Percentiles rank a stretch among this genome's conserved stretches.
Conservation (phyloP, 2,888 invertebrate genomes). For the Sympetrum striolatum region DNA sequence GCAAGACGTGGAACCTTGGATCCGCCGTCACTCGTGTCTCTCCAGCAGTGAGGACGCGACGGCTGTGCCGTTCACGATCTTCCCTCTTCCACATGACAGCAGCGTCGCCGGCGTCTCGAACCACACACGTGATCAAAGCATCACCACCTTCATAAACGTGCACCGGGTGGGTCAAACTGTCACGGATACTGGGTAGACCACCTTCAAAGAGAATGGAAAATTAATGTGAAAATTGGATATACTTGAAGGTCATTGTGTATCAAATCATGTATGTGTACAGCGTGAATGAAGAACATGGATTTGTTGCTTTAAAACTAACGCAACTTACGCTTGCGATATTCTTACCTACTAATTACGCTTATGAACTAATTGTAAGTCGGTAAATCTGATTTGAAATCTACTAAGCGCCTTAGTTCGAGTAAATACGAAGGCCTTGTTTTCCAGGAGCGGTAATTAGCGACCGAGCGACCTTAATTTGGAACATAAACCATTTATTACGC, state of each 20-base stretch:
- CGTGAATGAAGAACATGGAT: too few relatives aligned
- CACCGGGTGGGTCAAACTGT: slow-evolving; percentile 61
- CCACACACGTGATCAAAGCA: slow-evolving; percentile 81
- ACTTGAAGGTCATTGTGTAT: background rate
- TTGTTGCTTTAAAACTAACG: too few relatives aligned
- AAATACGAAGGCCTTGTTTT: too few relatives aligned
- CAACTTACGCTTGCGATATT: too few relatives aligned
- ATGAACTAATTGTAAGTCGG: too few relatives aligned
- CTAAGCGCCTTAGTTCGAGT: too few relatives aligned
- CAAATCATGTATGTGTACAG: background rate
- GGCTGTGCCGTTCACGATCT: slow-evolving; percentile 64
- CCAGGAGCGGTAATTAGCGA: too few relatives aligned
- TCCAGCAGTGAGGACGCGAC: slow-evolving; percentile 73
- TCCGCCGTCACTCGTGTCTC: slow-evolving; percentile 78
- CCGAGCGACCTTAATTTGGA: too few relatives aligned
- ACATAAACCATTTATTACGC: too few relatives aligned
- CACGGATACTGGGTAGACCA: slow-evolving; percentile 61
- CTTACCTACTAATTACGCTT: too few relatives aligned
- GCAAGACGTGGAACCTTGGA: slow-evolving; percentile 73
- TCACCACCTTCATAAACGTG: slow-evolving; percentile 76
- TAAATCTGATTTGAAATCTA: too few relatives aligned
- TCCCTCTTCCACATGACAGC: slow-evolving; percentile 78
- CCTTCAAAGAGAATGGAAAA: slow-evolving; percentile 31
- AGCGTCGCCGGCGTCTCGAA: slow-evolving; percentile 74
- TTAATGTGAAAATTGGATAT: background rate